Evolutionary conservation across 2,113 vertebrate genomes (phyloP), one percentile per base, ranked within the genome.

Genomic region (Tetraodon nigroviridis): DNA sequence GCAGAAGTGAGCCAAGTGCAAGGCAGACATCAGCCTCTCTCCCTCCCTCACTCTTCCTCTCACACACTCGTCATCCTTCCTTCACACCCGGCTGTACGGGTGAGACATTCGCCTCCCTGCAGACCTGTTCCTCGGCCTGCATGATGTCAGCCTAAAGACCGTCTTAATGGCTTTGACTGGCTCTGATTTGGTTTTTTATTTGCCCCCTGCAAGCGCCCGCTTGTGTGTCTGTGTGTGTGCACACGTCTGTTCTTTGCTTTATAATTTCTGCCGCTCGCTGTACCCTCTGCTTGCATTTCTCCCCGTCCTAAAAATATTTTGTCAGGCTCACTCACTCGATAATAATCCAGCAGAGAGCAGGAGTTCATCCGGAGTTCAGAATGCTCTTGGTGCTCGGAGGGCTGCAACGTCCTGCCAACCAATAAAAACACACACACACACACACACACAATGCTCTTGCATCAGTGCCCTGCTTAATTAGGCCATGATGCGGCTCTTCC

Each of bases 21-120:
- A 90, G 88, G 91, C 89, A 91, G 87, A 85, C 89, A 91, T 91
- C 53, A 20, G 55, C 65, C 60, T 67, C 53, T 59, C 60, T 57
- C 32, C 37, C 40, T 57, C 27, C 49, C 62, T 44, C 57, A 12
- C 56, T 49, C 48, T 41, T 21, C 22, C 21, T 27, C 29, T 24
- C 58, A 61, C 51, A 67, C 27, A 47, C 46, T 37, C 27, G 29
- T 65, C 24, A 27, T 27, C 24, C 24, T 27, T 27, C 24, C 24
- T 27, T 19, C 50, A 58, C 59, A 70, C 73, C 70, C 78, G 61
- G 50, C 61, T 72, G 61, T 50, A 65, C 53, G 17, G 61, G 45
- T 67, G 69, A 75, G 84, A 84, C 78, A 81, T 83, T 84, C 79
- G 58, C 61, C 10, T 3, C 14, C 78, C 75, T 49, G 76, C 65